Base-by-base conservation (phyloP, 2,888 invertebrate genomes). In the Galerucella calmariensis region DNA sequence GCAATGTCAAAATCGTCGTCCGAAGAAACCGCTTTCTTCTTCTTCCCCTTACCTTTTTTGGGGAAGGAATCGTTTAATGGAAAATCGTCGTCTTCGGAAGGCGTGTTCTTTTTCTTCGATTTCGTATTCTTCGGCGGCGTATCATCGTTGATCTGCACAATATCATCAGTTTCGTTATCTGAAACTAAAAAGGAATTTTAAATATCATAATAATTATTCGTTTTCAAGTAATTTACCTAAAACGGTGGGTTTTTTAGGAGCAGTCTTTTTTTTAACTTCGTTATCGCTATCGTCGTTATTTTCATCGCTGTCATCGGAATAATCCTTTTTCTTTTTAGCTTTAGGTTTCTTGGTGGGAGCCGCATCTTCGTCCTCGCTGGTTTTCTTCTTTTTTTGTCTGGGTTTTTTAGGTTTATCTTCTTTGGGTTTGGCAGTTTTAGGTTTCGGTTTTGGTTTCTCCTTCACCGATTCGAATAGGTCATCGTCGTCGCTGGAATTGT, bases 401-500 rank as follows among this genome's bases (percentile, higher is more conserved):
- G 76, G 73, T 70, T 84, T 86, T 78, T 86, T 86, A 2, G 79
- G 67, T 69, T 78, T 77, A 6, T 73, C 66, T 51, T 84, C 83
- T 44, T 82, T 75, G 0, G 78, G 75, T 63, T 82, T 83, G 44
- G 86, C 20, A 9, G 56, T 84, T 9, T 80, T 84, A 20, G 79
- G 69, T 58, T 78, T 75, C 80, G 73, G 80, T 82, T 62, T 71
- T 8, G 71, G 11, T 27, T 65, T 72, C 27, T 72, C 58, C 12
- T 65, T 65, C 6, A 62, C 72, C 48, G 63, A 68, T 24, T 59
- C 74, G 14, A 75, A 73, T 2, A 69, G 35, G n/a, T 77, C 76
- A 1, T 76, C 77, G 14, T 76, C 77, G 11, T 79, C 77, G 44
- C 77, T 77, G 9, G 77, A 77, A 48, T 66, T 44, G 24, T 62